Base-by-base conservation (phyloP, 92 coral and sea anemone genomes). In the Epizoanthus fatuus region DNA sequence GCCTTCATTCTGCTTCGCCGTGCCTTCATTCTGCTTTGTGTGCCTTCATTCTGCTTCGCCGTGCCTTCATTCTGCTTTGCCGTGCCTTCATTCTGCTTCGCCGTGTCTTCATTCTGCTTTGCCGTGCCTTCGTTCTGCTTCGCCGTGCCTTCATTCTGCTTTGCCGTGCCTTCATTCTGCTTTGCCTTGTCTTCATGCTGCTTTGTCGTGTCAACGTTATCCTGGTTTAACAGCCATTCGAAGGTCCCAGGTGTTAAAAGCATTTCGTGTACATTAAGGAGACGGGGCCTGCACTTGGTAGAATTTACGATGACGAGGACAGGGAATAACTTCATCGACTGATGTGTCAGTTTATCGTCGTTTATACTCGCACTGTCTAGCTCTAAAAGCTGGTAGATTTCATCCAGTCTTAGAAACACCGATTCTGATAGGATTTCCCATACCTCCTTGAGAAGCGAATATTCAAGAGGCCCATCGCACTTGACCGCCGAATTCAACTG, bases 401-500 rank as follows among this genome's bases (percentile, higher is more conserved):
- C 79, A 56, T 74, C 63, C 64, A 74, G 29, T 56, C 20, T 74
- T 6, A 74, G 44, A 52, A 74, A 52, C 64, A 56, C 64, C 62
- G 79, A 38, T 52, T 74, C 72, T 35, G 72, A 80, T 44, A 80
- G 70, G 45, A 80, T 63, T 75, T 20, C 75, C 85, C 75, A 80
- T 35, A 80, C 29, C 58, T 80, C 68, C 68, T 80, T 80, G 49
- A 80, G 20, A 39, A 45, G 44, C 53, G 75, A 63, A 44, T 80
- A 65, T 15, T 79, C 62, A 65, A 80, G 85, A 38, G 85, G 75
- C 56, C 74, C 85, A 7, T 56, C 71, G 49, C 82, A 44, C 69
- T 65, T 80, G 54, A 68, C 63, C 54, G 73, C 85, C 45, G 76
- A 39, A 51, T 80, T 80, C 65, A 42, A 76, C 47, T 80, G 72